Percentiles rank a stretch among this genome's conserved stretches.
Conservation (phyloP, 1,140 invertebrate species). For the Euura saliciscinereae region DNA sequence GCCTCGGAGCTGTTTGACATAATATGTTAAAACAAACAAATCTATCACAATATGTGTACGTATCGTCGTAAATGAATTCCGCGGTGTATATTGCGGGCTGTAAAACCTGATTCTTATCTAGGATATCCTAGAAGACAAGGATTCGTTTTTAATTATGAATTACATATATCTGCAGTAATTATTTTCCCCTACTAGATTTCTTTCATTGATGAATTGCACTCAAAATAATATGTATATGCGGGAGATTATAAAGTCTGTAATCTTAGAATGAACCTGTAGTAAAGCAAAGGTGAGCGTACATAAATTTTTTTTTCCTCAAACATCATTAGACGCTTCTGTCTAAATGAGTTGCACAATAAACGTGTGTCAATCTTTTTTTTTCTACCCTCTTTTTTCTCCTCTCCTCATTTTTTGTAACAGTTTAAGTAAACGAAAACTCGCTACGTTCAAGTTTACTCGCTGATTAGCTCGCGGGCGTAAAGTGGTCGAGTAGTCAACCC, state of each 20-base stretch:
- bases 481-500: constrained; percentile 31
- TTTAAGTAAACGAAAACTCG: constrained; percentile 31
- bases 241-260: too few relatives aligned
- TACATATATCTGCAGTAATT: too few relatives aligned
- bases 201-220: too few relatives aligned
- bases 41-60: not conserved
- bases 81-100: not conserved
- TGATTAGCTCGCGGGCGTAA: constrained; percentile 43
- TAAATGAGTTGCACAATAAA: constrained; percentile 7
- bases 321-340: not conserved
- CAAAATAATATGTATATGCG: too few relatives aligned
- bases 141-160: too few relatives aligned
- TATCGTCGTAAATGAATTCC: not conserved
- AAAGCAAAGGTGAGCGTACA: too few relatives aligned
- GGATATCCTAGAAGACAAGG: too few relatives aligned
- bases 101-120: not conserved
- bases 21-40: too few relatives aligned
- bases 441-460: constrained; percentile 36
- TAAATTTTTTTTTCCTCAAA: too few relatives aligned
- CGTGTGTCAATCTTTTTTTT: not conserved
- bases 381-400: not conserved
- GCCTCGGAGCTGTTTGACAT: too few relatives aligned
- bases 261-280: too few relatives aligned
- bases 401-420: constrained; percentile 22
- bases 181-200: too few relatives aligned